phyloP scores from a whole-genome alignment of 2,113 vertebrate species.

The Grus americana region DNA sequence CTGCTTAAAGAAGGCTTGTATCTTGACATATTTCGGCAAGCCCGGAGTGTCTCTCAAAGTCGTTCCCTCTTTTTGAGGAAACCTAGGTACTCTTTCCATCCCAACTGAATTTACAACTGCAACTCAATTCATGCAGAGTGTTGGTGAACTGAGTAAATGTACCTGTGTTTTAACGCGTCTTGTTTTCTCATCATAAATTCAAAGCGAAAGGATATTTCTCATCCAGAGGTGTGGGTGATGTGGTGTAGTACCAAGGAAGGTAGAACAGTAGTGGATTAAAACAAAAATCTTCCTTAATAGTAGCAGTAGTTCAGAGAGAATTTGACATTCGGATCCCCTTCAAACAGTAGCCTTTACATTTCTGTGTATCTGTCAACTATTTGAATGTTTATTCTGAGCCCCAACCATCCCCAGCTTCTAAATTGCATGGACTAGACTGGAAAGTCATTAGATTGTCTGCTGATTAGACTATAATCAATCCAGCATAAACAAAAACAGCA shows the following conservation, averaged over 20 bases:
- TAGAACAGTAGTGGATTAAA: background rate
- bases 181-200: background rate
- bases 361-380: conserved; percentile 19
- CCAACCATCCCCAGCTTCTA: conserved; percentile 27
- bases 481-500: conserved; percentile 74
- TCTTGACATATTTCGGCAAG: conserved; percentile 20
- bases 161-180: background rate
- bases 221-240: background rate
- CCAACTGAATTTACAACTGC: background rate
- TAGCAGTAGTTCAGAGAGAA: background rate
- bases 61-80: background rate
- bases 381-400: conserved; percentile 42
- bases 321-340: conserved; percentile 16
- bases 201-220: background rate
- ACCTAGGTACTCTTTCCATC: background rate
- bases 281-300: background rate
- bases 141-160: background rate
- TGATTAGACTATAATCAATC: conserved; percentile 72
- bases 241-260: background rate
- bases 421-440: conserved; percentile 65
- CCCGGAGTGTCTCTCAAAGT: background rate
- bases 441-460: conserved; percentile 70
- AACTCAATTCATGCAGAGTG: background rate
- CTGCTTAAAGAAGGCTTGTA: background rate
- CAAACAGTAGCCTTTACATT: conserved; percentile 14